A percentile compares a stretch with the other conserved stretches of the same genome.
Evolutionary conservation across 2,888 invertebrate species (phyloP).

Genomic region (Drosophila birchii): DNA sequence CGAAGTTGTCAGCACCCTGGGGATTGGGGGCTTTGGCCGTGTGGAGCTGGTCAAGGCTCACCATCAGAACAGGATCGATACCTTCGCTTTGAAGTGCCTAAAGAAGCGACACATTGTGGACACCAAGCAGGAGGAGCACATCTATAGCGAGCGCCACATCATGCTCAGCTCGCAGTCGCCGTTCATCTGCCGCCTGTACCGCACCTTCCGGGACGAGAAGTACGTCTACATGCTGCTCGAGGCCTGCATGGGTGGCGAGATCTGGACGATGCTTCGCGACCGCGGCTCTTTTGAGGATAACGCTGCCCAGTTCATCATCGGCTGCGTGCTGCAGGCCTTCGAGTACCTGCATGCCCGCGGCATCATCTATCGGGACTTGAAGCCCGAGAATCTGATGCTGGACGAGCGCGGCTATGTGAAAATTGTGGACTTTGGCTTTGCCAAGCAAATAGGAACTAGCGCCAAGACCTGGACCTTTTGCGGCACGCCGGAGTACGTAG

Average conservation of each 20-base stretch:
- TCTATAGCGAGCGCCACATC: slow-evolving; percentile 94
- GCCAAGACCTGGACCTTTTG: slow-evolving; percentile 98
- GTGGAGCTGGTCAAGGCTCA: slow-evolving; percentile 91
- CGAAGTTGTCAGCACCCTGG: slow-evolving; percentile 93
- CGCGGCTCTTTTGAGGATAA: slow-evolving; percentile 93
- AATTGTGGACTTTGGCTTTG: slow-evolving; percentile 97
- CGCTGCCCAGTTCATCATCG: slow-evolving; percentile 94
- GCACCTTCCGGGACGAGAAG: slow-evolving; percentile 95
- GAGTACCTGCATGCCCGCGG: slow-evolving; percentile 94
- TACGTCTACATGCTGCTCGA: slow-evolving; percentile 98
- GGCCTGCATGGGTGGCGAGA: slow-evolving; percentile 96
- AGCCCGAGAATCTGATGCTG: slow-evolving; percentile 96
- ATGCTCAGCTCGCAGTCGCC: slow-evolving; percentile 88
- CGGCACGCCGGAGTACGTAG: slow-evolving; percentile 97
- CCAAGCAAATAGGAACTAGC: slow-evolving; percentile 92
- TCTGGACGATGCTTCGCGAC: slow-evolving; percentile 96
- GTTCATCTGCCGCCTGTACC: slow-evolving; percentile 89
- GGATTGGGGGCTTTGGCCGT: slow-evolving; percentile 96
- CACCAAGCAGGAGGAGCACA: slow-evolving; percentile 95
- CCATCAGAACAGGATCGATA: slow-evolving; percentile 85
- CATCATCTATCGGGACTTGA: slow-evolving; percentile 95
- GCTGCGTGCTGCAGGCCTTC: slow-evolving; percentile 96
- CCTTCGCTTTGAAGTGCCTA: slow-evolving; percentile 94
- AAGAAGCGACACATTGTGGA: slow-evolving; percentile 95
- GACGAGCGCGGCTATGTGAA: slow-evolving; percentile 94